Evolutionary conservation across 2,888 invertebrate species (phyloP).

Genomic region (Hirudinaria manillensis): DNA sequence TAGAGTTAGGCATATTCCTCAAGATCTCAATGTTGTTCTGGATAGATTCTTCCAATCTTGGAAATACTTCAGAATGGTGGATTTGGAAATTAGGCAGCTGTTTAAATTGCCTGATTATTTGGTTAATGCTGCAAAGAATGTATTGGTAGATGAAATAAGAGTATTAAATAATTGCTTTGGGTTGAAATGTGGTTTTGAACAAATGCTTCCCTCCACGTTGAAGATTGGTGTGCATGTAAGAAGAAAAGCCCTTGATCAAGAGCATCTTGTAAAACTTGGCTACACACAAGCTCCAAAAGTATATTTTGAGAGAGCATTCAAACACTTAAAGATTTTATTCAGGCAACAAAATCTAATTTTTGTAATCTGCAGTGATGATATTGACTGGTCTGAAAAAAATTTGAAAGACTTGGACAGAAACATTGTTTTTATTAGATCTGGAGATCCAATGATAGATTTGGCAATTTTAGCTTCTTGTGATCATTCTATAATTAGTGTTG

Average conservation of each 20-base stretch:
- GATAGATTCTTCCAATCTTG: constrained; percentile 28
- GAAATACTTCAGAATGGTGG: constrained; percentile 17
- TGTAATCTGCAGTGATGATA: constrained; percentile 28
- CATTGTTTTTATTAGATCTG: background rate
- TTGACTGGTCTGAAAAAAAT: constrained; percentile 18
- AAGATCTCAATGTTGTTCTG: constrained; percentile 12
- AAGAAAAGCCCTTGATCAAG: constrained; percentile 17
- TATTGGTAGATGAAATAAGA: background rate
- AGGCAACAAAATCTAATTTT: background rate
- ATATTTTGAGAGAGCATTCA: constrained; percentile 2
- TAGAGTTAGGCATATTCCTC: background rate
- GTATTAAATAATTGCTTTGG: no score
- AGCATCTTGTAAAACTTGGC: background rate
- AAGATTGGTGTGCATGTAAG: constrained; percentile 30
- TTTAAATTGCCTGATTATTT: constrained; percentile 22
- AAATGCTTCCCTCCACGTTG: background rate
- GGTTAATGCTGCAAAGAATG: background rate
- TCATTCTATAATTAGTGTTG: constrained; percentile 29
- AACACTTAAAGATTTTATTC: background rate
- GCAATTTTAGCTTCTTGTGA: constrained; percentile 28
- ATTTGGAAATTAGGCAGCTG: background rate
- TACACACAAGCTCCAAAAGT: constrained; percentile 8
- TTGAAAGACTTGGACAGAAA: background rate
- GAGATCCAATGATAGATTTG: constrained; percentile 17
- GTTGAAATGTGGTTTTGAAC: no score